Conservation (phyloP, 2,888 invertebrate species). For the Diogma glabrata region DNA sequence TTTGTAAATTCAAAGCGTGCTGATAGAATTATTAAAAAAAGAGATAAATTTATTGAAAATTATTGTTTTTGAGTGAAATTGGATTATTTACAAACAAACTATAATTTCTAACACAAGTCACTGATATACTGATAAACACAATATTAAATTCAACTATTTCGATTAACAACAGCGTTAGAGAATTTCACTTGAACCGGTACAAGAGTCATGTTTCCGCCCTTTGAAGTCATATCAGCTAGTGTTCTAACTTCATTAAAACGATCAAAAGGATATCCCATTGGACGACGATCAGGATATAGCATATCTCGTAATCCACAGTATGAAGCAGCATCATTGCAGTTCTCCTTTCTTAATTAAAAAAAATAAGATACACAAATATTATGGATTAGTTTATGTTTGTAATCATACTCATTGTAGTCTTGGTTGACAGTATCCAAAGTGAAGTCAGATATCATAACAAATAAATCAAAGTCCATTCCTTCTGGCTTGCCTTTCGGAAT, state of each 20-base stretch:
- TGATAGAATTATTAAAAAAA: too few species aligned
- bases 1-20: too few species aligned
- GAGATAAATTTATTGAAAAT: too few species aligned
- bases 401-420: neutral
- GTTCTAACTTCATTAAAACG: constrained; percentile 22
- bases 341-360: constrained; percentile 20
- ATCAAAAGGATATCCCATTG: constrained; percentile 54
- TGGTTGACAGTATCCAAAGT: constrained; percentile 37
- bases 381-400: too few species aligned
- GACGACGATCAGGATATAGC: constrained; percentile 51
- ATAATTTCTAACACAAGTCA: too few species aligned
- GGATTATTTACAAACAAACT: too few species aligned
- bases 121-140: too few species aligned
- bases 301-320: constrained; percentile 59
- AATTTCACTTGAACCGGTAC: neutral
- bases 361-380: neutral
- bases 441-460: constrained; percentile 60
- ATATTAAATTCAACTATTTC: too few species aligned
- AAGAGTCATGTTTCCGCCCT: constrained; percentile 51
- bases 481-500: constrained; percentile 42
- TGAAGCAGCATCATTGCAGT: constrained; percentile 52
- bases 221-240: constrained; percentile 55
- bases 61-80: too few species aligned
- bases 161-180: constrained; percentile 9
- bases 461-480: constrained; percentile 52